Conservation (phyloP, 2,888 invertebrate genomes). For the Scelioninae gen. 1 region DNA sequence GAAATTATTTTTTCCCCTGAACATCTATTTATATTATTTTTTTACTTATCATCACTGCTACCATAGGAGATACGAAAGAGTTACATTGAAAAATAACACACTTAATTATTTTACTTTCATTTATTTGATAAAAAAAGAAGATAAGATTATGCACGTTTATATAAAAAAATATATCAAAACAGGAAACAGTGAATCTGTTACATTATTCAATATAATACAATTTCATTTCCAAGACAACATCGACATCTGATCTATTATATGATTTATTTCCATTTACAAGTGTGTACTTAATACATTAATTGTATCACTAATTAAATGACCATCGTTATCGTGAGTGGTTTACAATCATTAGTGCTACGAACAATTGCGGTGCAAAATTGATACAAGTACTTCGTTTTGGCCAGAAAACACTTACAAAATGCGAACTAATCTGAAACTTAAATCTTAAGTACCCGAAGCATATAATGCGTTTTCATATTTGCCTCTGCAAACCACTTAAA, state of each 20-base stretch:
- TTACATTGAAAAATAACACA: too few relatives aligned
- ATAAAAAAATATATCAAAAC: conserved; percentile 14
- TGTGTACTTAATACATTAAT: conserved; percentile 23
- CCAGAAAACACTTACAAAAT: conserved; percentile 39
- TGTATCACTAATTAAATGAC: conserved; percentile 45
- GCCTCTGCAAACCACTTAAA: conserved; percentile 51
- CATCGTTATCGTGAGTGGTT: conserved; percentile 25
- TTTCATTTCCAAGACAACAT: conserved; percentile 19
- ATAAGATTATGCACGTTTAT: too few relatives aligned
- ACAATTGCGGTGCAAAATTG: conserved; percentile 40
- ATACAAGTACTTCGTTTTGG: conserved; percentile 36
- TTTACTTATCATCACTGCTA: too few relatives aligned
- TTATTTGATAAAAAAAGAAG: too few relatives aligned
- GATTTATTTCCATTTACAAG: conserved; percentile 23
- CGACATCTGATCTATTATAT: conserved; percentile 5
- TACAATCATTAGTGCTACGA: conserved; percentile 19
- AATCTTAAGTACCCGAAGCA: conserved; percentile 45
- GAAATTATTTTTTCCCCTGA: too few relatives aligned
- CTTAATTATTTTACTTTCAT: too few relatives aligned
- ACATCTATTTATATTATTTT: too few relatives aligned
- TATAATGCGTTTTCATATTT: conserved; percentile 50
- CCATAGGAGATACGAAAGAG: too few relatives aligned
- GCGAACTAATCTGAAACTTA: conserved; percentile 35
- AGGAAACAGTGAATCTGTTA: conserved; percentile 11
- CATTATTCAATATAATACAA: conserved; percentile 17